phyloP scores from a whole-genome alignment of 1,140 invertebrate genomes.

The Tetragonula clypearis region DNA sequence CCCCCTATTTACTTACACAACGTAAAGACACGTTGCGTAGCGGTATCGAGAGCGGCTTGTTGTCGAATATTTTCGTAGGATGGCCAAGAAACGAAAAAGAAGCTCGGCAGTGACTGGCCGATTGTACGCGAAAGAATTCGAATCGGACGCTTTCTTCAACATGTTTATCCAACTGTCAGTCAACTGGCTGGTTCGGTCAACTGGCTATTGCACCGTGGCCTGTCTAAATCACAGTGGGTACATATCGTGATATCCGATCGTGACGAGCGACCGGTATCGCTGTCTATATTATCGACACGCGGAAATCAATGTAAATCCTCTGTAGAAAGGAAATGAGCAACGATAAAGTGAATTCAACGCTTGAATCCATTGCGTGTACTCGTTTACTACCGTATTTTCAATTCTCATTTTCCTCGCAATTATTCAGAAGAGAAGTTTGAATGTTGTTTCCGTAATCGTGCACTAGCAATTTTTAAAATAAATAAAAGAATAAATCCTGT shows the following conservation, averaged over 20 bases:
- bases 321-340: background rate
- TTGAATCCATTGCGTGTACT: background rate
- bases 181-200: constrained; percentile 56
- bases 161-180: constrained; percentile 73
- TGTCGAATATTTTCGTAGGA: constrained; percentile 60
- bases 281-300: constrained; percentile 38
- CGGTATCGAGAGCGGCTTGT: background rate
- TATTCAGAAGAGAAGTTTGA: background rate
- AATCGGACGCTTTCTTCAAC: constrained; percentile 55
- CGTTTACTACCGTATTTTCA: too few relatives aligned
- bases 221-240: constrained; percentile 36
- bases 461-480: too few relatives aligned
- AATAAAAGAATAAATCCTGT: too few relatives aligned
- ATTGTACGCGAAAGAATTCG: constrained; percentile 51
- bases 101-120: constrained; percentile 61
- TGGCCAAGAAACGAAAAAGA: constrained; percentile 49
- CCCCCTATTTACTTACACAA: background rate
- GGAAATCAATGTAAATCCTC: constrained; percentile 26
- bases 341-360: background rate
- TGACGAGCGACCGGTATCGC: constrained; percentile 30
- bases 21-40: background rate
- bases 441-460: too few relatives aligned
- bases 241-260: constrained; percentile 63
- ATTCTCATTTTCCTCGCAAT: background rate
- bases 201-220: constrained; percentile 54